Base-by-base conservation (phyloP, 2,113 vertebrate genomes). In the Ursus arctos region DNA sequence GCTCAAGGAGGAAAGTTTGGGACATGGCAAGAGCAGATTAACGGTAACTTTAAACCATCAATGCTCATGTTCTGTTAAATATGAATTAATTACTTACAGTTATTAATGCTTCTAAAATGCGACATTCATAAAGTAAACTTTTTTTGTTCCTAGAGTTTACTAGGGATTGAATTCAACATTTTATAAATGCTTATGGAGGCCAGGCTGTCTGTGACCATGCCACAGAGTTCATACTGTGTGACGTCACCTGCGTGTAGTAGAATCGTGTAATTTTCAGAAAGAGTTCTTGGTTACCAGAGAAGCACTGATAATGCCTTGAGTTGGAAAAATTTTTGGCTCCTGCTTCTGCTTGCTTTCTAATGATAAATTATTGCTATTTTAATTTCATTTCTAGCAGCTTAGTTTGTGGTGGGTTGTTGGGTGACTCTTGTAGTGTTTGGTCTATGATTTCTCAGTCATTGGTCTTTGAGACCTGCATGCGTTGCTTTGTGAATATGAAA, bases 291-390 rank as follows among this genome's bases (percentile, higher is more conserved):
- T 83, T 53, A 55, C 47, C 22, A n/a, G 40, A 92, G 84, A n/a
- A 71, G 84, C 26, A 71, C 15, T 31, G 93, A n/a, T 79, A 61
- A 36, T 55, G 31, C 22, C 51, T 84, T 77, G 43, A 71, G 61
- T 16, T 88, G 12, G 69, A 55, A 83, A 61, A 53, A 22, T n/a
- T 87, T 63, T 72, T 87, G 31, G 18, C 12, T 88, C 16, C 24
- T 83, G 40, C 26, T 92, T 33, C 4, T 79, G 26, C n/a, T 92
- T 95, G 22, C 55, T 19, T 53, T 88, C 77, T 36, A 84, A 47
- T 88, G 55, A 86, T 93, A 51, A 71, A 85, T 80, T 89, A 55
- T 43, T 76, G 74, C 26, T 94, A 40, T 83, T 92, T 92, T 59
- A 83, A 77, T 72, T 80, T 93, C 4, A 81, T 80, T 84, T 97